Base-by-base conservation (phyloP, 2,113 vertebrate genomes). In the Cavia aperea region DNA sequence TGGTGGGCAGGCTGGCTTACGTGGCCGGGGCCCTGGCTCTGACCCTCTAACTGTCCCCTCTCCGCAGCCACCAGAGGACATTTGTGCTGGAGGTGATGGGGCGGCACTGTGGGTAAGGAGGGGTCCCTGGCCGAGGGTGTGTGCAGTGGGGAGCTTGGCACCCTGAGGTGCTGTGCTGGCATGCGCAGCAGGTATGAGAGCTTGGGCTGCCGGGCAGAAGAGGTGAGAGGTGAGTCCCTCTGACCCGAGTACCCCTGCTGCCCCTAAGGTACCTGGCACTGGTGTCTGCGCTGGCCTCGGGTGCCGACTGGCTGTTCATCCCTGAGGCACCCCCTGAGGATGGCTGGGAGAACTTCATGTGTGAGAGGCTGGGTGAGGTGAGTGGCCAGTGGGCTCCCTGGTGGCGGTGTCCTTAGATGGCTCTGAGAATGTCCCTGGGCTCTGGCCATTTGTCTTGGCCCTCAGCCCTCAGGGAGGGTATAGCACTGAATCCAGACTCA, bases 81-180 rank as follows among this genome's bases (percentile, higher is more conserved):
- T 99, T 99, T 9, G 99, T 99, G 94, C 96, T 99, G 96, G 99
- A 99, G 96, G 99, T 99, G 95, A 99, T 99, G 99, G 99, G 99
- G 8, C 98, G 99, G 29, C 99, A 99, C 97, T 99, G 99, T 0
- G 99, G 99, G 99, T 99, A 96, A 98, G 98, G 96, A 82, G 29
- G 39, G 46, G 33, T 31, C 19, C 0, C 26, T 5, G 21, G 65
- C 79, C 26, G 6, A 36, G 13, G n/a, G 2, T 3, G 14, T 33
- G 62, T 1, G 51, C 2, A 1, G 43, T 2, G 11, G 7, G 7
- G 5, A 49, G 29, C 0, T 2, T 7, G 36, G 75, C 1, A 0
- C 60, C 21, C 7, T 5, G 2, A 2, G 0, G 6, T 39, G 39
- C 39, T 39, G 18, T 18, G 10, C 86, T 13, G 60, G 70, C n/a